Conservation (phyloP, 1,140 invertebrate genomes). For the Drosophila takahashii region DNA sequence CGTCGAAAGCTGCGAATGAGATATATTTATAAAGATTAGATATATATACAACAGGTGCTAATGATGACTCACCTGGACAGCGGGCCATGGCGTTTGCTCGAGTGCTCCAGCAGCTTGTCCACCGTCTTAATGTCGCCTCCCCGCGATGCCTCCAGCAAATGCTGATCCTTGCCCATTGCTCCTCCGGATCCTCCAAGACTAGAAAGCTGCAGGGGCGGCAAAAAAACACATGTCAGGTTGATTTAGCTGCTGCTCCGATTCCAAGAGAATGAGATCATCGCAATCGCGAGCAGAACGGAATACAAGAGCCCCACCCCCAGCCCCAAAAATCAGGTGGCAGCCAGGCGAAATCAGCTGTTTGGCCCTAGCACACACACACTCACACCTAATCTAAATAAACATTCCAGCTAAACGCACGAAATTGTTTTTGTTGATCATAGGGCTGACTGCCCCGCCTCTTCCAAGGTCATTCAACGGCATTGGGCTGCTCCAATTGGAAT, state of each 20-base stretch:
- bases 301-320: constrained; percentile 22
- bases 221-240: constrained; percentile 25
- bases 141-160: constrained; percentile 96
- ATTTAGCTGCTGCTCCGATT: constrained; percentile 24
- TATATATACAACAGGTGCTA: neutral
- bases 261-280: constrained; percentile 53
- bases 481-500: constrained; percentile 9
- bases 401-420: constrained; percentile 24
- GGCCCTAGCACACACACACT: constrained; percentile 20
- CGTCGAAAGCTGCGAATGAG: constrained; percentile 90
- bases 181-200: constrained; percentile 10
- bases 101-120: constrained; percentile 94
- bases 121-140: constrained; percentile 94
- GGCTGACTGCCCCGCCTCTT: constrained; percentile 42
- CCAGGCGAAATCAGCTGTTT: constrained; percentile 45
- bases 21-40: neutral
- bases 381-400: constrained; percentile 15
- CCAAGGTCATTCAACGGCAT: constrained; percentile 40
- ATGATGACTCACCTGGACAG: constrained; percentile 90
- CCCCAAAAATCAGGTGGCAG: constrained; percentile 41
- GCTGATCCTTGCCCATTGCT: constrained; percentile 94
- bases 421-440: constrained; percentile 38
- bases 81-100: constrained; percentile 95
- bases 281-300: constrained; percentile 43
- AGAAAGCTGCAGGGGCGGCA: constrained; percentile 2